Base-by-base conservation (phyloP, 1,140 invertebrate genomes). In the Brachionus paranguensis region DNA sequence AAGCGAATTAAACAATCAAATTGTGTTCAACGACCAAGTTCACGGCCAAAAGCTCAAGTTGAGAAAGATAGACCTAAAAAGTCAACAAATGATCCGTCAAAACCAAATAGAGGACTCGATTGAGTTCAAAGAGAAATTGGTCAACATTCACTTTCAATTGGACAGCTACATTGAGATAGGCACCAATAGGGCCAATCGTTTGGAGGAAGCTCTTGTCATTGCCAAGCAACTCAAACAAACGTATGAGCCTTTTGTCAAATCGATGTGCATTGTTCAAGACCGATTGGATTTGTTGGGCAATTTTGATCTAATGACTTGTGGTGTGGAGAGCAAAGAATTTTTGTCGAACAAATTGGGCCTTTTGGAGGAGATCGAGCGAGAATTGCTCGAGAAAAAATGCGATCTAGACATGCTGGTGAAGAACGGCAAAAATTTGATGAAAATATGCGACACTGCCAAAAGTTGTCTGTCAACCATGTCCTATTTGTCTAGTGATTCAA, bases 41-140 rank as follows among this genome's bases (percentile, higher is more conserved):
- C 10, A 41, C 0, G 10, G 14, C 2, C 76, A 79, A 79, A 55
- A 64, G 14, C 7, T n/a, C 17, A 55, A 79, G 20, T n/a, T 79
- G 6, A 20, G 76, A 60, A 45, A 60, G 33, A 37, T 79, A 12
- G 50, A 60, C n/a, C 20, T 60, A 2, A 60, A 37, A 41, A 79
- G 76, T 43, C 47, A 79, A 41, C 76, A 79, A 53, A 55, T 55
- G 76, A 64, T 64, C 8, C 47, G 76, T n/a, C 50, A 55, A 33
- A 20, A 53, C 8, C 5, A 41, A 55, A 79, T 79, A 14, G 76
- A 79, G 7, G 55, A 79, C 29, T 60, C 50, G 1, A 79, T 79
- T 10, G 76, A 79, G n/a, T 33, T 79, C 14, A 79, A 79, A 79
- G 76, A 79, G 20, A 79, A 79, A 41, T 11, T 79, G 14, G 33